phyloP scores from a whole-genome alignment of 2,797 vertebrate genomes.

The Prunella strophiata region DNA sequence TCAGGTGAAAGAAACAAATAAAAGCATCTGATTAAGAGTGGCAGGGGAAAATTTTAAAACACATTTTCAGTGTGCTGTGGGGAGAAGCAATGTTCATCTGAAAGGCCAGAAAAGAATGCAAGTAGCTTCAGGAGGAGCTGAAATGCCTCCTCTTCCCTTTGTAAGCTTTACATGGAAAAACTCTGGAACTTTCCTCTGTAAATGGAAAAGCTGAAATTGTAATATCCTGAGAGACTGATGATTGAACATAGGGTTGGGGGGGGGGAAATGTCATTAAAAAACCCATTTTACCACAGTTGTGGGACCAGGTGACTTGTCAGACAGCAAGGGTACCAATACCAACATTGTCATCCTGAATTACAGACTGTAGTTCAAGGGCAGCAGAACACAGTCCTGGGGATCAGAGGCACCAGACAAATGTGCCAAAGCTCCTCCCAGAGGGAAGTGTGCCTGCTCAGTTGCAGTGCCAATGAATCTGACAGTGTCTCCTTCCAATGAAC shows the following conservation, averaged over 20 bases:
- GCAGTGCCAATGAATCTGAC: background rate
- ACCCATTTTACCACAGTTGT: background rate
- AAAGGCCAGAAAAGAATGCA: background rate
- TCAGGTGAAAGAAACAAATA: background rate
- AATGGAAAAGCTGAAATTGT: background rate
- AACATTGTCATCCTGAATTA: background rate
- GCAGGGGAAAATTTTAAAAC: background rate
- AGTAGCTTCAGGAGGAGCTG: background rate
- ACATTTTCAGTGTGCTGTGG: background rate
- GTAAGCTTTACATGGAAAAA: background rate
- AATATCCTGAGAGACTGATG: background rate
- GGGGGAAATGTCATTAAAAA: background rate
- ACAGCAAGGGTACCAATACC: background rate
- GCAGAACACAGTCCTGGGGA: background rate
- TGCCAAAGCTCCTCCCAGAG: background rate
- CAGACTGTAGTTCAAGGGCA: constrained; percentile 5
- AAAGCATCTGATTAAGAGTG: background rate
- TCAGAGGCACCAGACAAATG: background rate
- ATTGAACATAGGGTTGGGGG: background rate
- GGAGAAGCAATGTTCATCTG: background rate
- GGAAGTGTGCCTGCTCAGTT: background rate
- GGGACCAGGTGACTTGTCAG: background rate
- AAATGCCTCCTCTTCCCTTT: background rate
- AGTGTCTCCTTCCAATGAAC: background rate
- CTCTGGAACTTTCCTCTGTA: background rate